These are phyloP conservation scores for Sturnira hondurensis DNA, from an alignment of 2,113 vertebrate genomes.

Conservation along the genomic window DNA sequence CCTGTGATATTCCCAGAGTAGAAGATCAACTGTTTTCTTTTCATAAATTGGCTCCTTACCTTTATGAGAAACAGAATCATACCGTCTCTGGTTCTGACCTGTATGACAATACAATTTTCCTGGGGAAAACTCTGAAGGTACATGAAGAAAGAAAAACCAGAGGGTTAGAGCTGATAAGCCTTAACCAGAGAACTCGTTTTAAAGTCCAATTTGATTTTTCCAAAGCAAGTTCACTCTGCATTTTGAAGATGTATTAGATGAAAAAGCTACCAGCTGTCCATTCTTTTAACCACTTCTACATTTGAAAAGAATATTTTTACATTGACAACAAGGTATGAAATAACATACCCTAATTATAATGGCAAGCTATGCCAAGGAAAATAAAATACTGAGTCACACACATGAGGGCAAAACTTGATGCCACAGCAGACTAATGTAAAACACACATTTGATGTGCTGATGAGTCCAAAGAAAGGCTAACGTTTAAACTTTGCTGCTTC, in stretches of 20 bases:
- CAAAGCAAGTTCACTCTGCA: not conserved
- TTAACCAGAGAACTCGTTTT: not conserved
- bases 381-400: not conserved
- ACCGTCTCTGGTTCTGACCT: not conserved
- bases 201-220: not conserved
- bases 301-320: constrained; percentile 25
- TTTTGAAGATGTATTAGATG: not conserved
- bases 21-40: not conserved
- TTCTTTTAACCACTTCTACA: not conserved
- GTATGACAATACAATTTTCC: not conserved
- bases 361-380: not conserved
- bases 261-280: not conserved
- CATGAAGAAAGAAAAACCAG: not conserved
- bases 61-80: not conserved
- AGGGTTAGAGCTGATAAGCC: not conserved
- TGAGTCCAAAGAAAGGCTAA: constrained; percentile 10
- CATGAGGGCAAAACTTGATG: not conserved
- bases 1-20: not conserved
- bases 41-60: not conserved
- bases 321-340: constrained; percentile 26
- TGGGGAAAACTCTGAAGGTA: not conserved
- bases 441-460: not conserved
- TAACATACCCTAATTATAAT: not conserved
- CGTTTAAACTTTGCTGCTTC: not conserved
- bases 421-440: not conserved